Conservation (phyloP, 92 coral and sea anemone species). For the Blastomussa wellsi region DNA sequence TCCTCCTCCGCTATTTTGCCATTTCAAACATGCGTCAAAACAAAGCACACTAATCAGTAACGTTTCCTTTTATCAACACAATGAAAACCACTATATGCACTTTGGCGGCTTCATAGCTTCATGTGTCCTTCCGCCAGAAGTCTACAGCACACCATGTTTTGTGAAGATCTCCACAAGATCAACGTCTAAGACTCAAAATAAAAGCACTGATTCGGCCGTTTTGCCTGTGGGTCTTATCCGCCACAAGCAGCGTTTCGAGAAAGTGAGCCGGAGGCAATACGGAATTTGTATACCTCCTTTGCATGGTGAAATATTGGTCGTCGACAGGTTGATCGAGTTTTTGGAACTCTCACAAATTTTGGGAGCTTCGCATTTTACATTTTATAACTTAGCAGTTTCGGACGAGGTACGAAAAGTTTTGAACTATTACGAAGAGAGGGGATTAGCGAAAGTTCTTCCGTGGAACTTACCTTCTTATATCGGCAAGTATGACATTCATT, state of each 20-base stretch:
- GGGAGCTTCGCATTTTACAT: constrained; percentile 60
- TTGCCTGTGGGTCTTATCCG: constrained; percentile 47
- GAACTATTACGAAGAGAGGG: constrained; percentile 40
- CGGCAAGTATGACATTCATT: constrained; percentile 42
- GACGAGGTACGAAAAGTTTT: constrained; percentile 30
- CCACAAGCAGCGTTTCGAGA: background rate
- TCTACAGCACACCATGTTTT: constrained; percentile 40
- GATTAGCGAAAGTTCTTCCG: constrained; percentile 42
- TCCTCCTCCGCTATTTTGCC: constrained; percentile 28
- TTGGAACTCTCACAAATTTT: constrained; percentile 54
- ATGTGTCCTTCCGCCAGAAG: constrained; percentile 43
- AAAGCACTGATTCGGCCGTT: constrained; percentile 12
- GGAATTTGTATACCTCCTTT: constrained; percentile 64
- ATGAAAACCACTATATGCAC: constrained; percentile 20
- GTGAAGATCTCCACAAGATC: constrained; percentile 39
- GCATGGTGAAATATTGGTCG: constrained; percentile 28
- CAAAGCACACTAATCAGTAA: background rate
- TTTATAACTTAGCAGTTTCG: constrained; percentile 50
- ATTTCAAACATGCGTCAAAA: constrained; percentile 1
- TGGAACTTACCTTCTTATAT: constrained; percentile 60
- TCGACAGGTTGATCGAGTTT: constrained; percentile 56
- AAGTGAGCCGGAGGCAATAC: constrained; percentile 19
- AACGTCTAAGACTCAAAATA: constrained; percentile 14
- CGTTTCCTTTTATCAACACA: constrained; percentile 21
- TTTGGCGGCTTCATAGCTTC: constrained; percentile 66